Conservation (phyloP, 2,797 vertebrate genomes). For the Semaprochilodus insignis region DNA sequence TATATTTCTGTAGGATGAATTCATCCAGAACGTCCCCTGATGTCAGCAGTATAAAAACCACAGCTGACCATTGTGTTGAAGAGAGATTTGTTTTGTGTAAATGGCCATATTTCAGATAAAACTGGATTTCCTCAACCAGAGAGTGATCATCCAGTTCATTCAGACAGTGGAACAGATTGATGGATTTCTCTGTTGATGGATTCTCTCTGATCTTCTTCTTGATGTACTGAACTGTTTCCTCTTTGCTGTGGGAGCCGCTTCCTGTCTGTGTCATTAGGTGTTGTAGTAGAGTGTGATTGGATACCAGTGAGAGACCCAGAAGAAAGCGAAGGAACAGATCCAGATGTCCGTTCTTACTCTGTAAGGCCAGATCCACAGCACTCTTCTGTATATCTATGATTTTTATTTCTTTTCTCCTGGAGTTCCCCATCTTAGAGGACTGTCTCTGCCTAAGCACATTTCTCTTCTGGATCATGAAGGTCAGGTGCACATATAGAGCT, state of each 20-base stretch:
- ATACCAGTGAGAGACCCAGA: slow-evolving; percentile 29
- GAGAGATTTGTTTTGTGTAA: neutral
- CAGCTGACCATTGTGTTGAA: slow-evolving; percentile 7
- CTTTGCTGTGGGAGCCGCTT: neutral
- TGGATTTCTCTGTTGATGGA: neutral
- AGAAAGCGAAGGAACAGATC: slow-evolving; percentile 4
- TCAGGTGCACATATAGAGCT: no score
- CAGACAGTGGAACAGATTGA: neutral
- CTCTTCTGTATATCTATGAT: neutral
- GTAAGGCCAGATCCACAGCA: slow-evolving; percentile 4
- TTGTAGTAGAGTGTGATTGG: slow-evolving; percentile 4
- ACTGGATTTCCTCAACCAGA: neutral
- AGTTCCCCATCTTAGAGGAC: neutral
- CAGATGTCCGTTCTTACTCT: neutral
- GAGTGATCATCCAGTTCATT: neutral
- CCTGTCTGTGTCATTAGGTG: neutral
- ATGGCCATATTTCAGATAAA: neutral
- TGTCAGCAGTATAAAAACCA: slow-evolving; percentile 24
- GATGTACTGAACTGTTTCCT: slow-evolving; percentile 5
- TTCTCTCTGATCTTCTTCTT: neutral
- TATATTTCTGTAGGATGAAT: slow-evolving; percentile 7
- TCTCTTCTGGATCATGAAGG: no score
- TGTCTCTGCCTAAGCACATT: slow-evolving; percentile 9
- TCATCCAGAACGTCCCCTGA: neutral
- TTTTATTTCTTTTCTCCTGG: neutral